phyloP scores from a whole-genome alignment of 2,888 invertebrate genomes.

The Epinotia nisella region DNA sequence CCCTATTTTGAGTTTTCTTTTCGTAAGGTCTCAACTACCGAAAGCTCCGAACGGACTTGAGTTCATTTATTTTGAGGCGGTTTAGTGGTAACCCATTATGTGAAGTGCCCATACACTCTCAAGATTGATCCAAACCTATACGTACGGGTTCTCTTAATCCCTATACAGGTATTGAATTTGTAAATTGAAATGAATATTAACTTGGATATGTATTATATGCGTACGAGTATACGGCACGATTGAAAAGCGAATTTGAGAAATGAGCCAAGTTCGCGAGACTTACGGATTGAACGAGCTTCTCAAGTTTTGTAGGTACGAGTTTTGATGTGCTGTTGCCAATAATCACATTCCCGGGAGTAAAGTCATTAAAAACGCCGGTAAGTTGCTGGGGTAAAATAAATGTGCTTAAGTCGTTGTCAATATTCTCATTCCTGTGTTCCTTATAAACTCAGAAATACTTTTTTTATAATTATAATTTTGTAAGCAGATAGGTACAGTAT shows the following conservation, averaged over 20 bases:
- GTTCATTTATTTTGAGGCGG: neutral
- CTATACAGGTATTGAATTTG: slow-evolving; percentile 51
- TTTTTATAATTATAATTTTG: too few relatives aligned
- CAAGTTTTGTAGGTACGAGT: neutral
- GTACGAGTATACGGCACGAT: slow-evolving; percentile 47
- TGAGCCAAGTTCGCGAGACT: slow-evolving; percentile 9
- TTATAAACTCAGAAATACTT: too few relatives aligned
- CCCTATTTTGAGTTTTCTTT: neutral
- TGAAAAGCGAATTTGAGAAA: slow-evolving; percentile 1
- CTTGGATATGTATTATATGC: slow-evolving; percentile 45
- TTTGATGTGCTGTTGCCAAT: neutral
- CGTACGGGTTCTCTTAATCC: slow-evolving; percentile 44
- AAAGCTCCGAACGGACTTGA: neutral
- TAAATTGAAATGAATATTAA: slow-evolving; percentile 58
- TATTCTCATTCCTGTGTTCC: too few relatives aligned
- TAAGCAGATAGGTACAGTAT: too few relatives aligned
- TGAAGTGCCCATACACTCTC: slow-evolving; percentile 38
- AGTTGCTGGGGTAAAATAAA: neutral
- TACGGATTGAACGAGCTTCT: neutral
- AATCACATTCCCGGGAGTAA: neutral
- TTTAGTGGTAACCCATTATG: slow-evolving; percentile 15
- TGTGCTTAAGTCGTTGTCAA: too few relatives aligned
- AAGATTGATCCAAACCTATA: slow-evolving; percentile 36
- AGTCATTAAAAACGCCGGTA: neutral
- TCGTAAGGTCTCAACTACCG: neutral